These are phyloP conservation scores for Drosophila fuyamai DNA, from an alignment of 1,140 invertebrate species.

Conservation along the genomic window DNA sequence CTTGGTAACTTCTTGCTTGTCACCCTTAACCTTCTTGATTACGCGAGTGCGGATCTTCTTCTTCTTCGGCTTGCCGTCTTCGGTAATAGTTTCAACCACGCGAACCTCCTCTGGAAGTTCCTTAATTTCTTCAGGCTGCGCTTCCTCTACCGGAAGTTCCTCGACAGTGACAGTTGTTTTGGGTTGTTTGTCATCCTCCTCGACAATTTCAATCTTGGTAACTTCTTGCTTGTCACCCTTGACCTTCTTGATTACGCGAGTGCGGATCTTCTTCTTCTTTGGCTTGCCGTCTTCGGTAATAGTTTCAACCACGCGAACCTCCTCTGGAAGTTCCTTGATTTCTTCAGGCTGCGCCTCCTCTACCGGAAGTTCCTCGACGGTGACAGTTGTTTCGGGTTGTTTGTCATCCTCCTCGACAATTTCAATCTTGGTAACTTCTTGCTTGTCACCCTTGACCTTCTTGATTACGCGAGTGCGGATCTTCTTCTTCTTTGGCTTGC, in stretches of 20 bases:
- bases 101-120: conserved; percentile 5
- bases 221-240: conserved; percentile 6
- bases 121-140: not conserved
- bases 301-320: conserved; percentile 2
- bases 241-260: conserved; percentile 4
- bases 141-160: not conserved
- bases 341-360: not conserved
- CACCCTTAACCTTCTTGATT: conserved; percentile 4
- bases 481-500: conserved; percentile 9
- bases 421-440: conserved; percentile 8
- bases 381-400: not conserved
- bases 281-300: conserved; percentile 2
- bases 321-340: conserved; percentile 1
- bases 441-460: conserved; percentile 6
- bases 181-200: not conserved
- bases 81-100: not conserved
- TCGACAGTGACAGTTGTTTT: not conserved
- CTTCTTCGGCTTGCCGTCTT: conserved; percentile 4
- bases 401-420: conserved; percentile 4
- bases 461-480: conserved; percentile 2
- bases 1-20: conserved; percentile 7
- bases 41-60: conserved; percentile 7
- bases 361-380: not conserved
- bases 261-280: conserved; percentile 7
- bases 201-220: not conserved